Evolutionary conservation across 2,113 vertebrate species (phyloP), one percentile per base, ranked within the genome.

Genomic region (Embiotoca jacksoni): DNA sequence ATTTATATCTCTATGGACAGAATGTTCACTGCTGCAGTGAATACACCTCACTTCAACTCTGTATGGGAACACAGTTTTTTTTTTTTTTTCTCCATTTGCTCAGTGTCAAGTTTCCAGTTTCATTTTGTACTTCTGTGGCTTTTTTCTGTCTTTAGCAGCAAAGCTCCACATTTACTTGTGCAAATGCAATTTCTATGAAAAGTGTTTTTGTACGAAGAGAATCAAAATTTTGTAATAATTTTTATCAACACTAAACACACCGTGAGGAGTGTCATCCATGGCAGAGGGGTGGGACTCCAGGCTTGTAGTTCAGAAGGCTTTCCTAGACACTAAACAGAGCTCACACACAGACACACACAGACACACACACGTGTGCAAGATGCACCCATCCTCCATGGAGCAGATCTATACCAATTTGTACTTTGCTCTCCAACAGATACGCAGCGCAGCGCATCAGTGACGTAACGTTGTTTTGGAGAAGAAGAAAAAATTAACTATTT

Each of bases 141-240:
- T 89, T 72, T 49, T 55, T 60, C 31, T 59, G 84, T 92, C 86
- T 92, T 85, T 15, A 41, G 84, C 93, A 91, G 94, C 94, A 96
- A 83, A 94, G 95, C 94, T 95, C 94, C 95, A 96, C 94, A 95
- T 96, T 97, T 96, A 96, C 96, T 97, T 98, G 96, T 98, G 96
- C 95, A 98, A 97, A 97, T 97, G 96, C 96, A 97, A 97, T 99
- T 99, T 99, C 95, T 99, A 98, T 97, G 94, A 96, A 96, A 96
- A 93, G 94, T 90, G 93, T 96, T 98, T 99, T 99, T 99, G 96
- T 98, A 98, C 95, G 95, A 93, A 91, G 94, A 97, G 59, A 93
- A 87, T 91, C 81, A 88, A 92, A 81, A 95, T 95, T 99, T 99
- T 99, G 95, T 99, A 99, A 98, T 97, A 95, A 96, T 98, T 99